Evolutionary conservation across 2,113 vertebrate genomes (phyloP).

Genomic region (Varanus salvator): DNA sequence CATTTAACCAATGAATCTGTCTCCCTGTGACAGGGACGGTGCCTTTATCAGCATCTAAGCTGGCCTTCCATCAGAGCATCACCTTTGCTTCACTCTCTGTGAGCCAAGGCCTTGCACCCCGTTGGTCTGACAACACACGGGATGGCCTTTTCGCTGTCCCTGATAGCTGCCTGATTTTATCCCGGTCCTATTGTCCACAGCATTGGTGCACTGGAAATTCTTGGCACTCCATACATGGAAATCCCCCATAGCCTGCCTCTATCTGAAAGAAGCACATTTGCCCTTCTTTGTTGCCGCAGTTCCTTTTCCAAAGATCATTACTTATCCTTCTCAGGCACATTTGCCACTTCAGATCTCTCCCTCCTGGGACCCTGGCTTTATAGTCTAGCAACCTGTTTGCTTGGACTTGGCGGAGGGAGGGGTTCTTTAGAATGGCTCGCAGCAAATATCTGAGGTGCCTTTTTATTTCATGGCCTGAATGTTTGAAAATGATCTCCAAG

Average conservation of each 20-base stretch:
- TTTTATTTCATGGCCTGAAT: conserved; percentile 43
- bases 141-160: neutral
- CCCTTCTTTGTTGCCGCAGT: conserved; percentile 37
- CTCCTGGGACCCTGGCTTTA: conserved; percentile 54
- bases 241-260: conserved; percentile 52
- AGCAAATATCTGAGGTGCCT: neutral
- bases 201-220: neutral
- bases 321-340: conserved; percentile 59
- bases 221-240: conserved; percentile 51
- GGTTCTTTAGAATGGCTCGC: neutral
- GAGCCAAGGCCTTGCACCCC: neutral
- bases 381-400: conserved; percentile 63
- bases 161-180: conserved; percentile 13
- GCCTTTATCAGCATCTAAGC: neutral
- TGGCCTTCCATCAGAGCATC: neutral
- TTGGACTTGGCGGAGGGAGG: conserved; percentile 13
- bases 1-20: neutral
- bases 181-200: conserved; percentile 22
- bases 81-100: accelerated
- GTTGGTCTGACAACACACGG: neutral
- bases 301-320: conserved; percentile 61
- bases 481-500: conserved; percentile 44
- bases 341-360: conserved; percentile 59
- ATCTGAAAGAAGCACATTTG: conserved; percentile 53
- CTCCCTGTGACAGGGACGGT: accelerated